These are phyloP conservation scores for Beroe forskalii DNA, from an alignment of 37 sponge, comb jelly and placozoan species.

Conservation along the genomic window DNA sequence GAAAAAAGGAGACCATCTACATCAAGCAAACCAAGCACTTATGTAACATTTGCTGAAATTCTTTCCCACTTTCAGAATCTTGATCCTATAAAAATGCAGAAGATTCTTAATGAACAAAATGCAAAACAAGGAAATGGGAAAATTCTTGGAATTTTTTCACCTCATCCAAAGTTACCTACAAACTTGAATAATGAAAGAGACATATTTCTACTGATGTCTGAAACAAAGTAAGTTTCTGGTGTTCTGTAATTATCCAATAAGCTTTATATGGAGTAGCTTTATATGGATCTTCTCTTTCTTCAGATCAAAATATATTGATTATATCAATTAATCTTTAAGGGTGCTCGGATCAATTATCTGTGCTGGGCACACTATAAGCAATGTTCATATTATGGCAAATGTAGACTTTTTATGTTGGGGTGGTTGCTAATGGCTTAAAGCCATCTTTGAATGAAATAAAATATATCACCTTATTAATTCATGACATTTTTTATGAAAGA, in stretches of 20 bases:
- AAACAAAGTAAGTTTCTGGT: constrained; percentile 23
- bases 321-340: no score
- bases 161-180: constrained; percentile 33
- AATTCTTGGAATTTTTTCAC: constrained; percentile 53
- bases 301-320: no score
- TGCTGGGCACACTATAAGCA: no score
- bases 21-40: constrained; percentile 6
- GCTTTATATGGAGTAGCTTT: no score
- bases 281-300: no score
- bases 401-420: no score
- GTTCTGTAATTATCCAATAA: not conserved
- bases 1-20: constrained; percentile 56
- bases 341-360: no score
- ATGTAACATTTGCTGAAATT: constrained; percentile 37
- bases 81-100: constrained; percentile 31
- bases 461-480: no score
- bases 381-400: no score
- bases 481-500: no score
- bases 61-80: constrained; percentile 53
- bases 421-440: no score
- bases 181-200: constrained; percentile 23
- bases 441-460: no score
- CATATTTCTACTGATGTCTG: constrained; percentile 38
- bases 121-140: constrained; percentile 40
- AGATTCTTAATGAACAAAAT: constrained; percentile 30